Evolutionary conservation across 2,113 vertebrate genomes (phyloP).

Genomic region (Ciconia maguari): DNA sequence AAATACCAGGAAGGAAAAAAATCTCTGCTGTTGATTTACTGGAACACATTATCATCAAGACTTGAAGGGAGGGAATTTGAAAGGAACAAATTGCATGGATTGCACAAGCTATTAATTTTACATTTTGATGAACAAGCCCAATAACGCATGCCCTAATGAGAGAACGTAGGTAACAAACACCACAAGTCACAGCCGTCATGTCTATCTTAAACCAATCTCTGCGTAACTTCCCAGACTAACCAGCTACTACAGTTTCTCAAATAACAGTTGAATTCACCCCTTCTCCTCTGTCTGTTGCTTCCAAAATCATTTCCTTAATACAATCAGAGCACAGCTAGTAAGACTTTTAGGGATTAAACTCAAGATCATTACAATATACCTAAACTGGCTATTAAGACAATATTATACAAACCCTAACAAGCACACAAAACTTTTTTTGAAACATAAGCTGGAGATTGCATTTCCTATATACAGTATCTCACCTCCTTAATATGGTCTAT

Average conservation of each 20-base stretch:
- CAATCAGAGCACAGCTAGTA: not conserved
- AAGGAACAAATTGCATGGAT: conserved; percentile 25
- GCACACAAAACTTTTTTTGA: not conserved
- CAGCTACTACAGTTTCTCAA: not conserved
- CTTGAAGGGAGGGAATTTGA: conserved; percentile 26
- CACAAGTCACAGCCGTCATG: not conserved
- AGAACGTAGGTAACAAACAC: not conserved
- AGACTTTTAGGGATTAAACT: not conserved
- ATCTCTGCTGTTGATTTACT: conserved; percentile 36
- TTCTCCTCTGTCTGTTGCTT: not conserved
- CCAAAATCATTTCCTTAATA: not conserved
- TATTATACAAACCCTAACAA: not conserved
- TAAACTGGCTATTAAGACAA: not conserved
- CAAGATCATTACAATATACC: not conserved
- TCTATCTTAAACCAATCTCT: not conserved
- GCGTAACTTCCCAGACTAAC: not conserved
- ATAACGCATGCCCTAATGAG: not conserved
- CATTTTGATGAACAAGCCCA: not conserved
- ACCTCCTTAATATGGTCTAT: not conserved
- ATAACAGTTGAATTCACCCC: not conserved
- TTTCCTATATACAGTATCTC: not conserved
- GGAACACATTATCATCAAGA: conserved; percentile 22
- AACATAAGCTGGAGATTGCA: not conserved
- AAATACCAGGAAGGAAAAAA: conserved; percentile 46
- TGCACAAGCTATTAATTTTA: conserved; percentile 31